Base-by-base conservation (phyloP, 2,797 vertebrate species). In the Pangasius macronema region DNA sequence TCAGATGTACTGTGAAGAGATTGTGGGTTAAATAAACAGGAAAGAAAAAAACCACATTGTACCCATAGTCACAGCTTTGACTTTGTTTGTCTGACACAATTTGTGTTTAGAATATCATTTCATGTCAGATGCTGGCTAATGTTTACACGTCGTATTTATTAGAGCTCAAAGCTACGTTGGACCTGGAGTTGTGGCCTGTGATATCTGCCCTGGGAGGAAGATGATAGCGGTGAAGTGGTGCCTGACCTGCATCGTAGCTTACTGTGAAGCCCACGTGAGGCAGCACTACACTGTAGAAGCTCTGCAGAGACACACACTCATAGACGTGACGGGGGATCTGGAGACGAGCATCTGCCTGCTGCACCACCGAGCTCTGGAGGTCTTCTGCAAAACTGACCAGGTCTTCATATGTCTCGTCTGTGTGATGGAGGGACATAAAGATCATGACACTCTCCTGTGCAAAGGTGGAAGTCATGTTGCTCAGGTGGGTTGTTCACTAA, bases 141-240 rank as follows among this genome's bases (percentile, higher is more conserved):
- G 51, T 53, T 53, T 53, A 16, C 51, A 61, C 22, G 9, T 7
- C 9, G 1, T 61, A 61, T 24, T 22, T 61, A 57, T 30, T 13
- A 65, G 49, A 46, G 49, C 11, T 59, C 53, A 39, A 14, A 51
- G 42, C 42, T 65, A 67, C 18, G 33, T 49, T 72, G 61, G 83
- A 61, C 67, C 82, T 86, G 79, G 81, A 79, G 85, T 87, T 46
- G 49, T 85, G 57, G 18, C 82, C 83, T 91, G 90, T 87, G 88
- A 91, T 89, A 22, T 91, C 46, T 91, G 89, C 92, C 82, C 46
- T 90, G 91, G 84, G 88, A 90, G n/a, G 0, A 68, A 79, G 0
- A 39, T 61, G 36, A 88, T 46, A 87, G 96, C 96, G 1, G 73
- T 68, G 87, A 93, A 93, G 93, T 95, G 95, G 18, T 96, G 89